A percentile compares a stretch with the other conserved stretches of the same genome.
These are phyloP conservation scores for Macaria liturata DNA, from an alignment of 2,888 invertebrate genomes.

Conservation along the genomic window DNA sequence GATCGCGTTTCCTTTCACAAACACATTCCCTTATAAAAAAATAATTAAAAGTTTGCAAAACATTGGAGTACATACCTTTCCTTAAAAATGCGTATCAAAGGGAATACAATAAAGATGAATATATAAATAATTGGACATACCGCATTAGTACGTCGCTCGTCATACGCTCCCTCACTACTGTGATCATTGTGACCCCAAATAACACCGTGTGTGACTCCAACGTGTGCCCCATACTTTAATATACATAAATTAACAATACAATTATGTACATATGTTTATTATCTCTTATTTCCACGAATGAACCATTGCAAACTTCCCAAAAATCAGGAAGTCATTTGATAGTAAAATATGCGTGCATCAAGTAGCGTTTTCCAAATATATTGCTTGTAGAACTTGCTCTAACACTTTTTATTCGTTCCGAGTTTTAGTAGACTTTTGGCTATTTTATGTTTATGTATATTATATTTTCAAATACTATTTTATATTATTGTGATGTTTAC, in stretches of 20 bases:
- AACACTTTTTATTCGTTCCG: slow-evolving; percentile 31
- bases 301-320: slow-evolving; percentile 55
- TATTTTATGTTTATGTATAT: slow-evolving; percentile 68
- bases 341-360: slow-evolving; percentile 29
- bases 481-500: slow-evolving; percentile 29
- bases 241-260: slow-evolving; percentile 33
- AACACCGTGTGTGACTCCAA: slow-evolving; percentile 56
- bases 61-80: no score
- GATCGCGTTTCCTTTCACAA: slow-evolving; percentile 4
- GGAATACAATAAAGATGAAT: no score
- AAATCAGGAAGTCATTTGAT: slow-evolving; percentile 58
- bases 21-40: not conserved
- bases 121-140: no score
- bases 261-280: slow-evolving; percentile 31
- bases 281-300: slow-evolving; percentile 27
- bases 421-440: slow-evolving; percentile 74
- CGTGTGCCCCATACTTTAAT: slow-evolving; percentile 43
- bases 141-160: slow-evolving; percentile 66
- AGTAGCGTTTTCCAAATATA: slow-evolving; percentile 32
- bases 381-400: slow-evolving; percentile 57
- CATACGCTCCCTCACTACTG: slow-evolving; percentile 78
- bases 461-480: slow-evolving; percentile 11
- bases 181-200: slow-evolving; percentile 64
- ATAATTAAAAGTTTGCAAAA: no score
- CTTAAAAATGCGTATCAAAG: no score